Evolutionary conservation across 2,888 invertebrate genomes (phyloP), one percentile per base, ranked within the genome.

Genomic region (Amphimallon solstitiale): DNA sequence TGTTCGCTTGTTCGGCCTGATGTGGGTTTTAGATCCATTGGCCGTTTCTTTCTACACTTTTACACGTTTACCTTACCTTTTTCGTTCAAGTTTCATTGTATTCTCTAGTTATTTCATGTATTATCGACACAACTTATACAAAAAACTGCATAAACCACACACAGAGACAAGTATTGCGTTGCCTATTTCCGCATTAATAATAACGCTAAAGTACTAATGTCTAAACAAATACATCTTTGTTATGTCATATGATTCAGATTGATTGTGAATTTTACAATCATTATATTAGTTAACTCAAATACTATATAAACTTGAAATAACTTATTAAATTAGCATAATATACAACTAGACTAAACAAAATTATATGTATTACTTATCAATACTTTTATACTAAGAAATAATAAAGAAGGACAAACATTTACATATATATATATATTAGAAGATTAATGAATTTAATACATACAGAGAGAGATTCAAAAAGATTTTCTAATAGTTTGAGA

Each of bases 1-100:
- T 76, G 76, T 78, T 75, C 73, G 71, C 72, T 75, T 76, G 73
- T 73, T 68, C 67, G 61, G 67, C 56, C 67, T 61, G 66, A 66
- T 64, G 64, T 66, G 63, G 68, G 63, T 66, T 68, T n/a, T 68
- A 51, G 59, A 63, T 64, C 37, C 64, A 34, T 63, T 56, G 65
- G 56, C 66, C 68, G 69, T 69, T 67, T 69, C 65, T 67, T 69
- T 65, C 69, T 69, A 65, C 69, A 69, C 69, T 65, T 69, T 69
- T 69, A 66, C 66, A 67, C 69, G 46, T 51, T 63, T 60, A 56
- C 63, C 62, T 49, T 56, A n/a, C n/a, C n/a, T 54, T 43, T 40
- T 59, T 46, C 37, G 61, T 66, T 54, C 49, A 63, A 49, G 37
- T 59, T 35, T 54, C 46, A 59, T 65, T 66, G 64, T 66, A 49